Evolutionary conservation across 2,797 vertebrate species (phyloP).

Genomic region (Acanthurus lineatus): DNA sequence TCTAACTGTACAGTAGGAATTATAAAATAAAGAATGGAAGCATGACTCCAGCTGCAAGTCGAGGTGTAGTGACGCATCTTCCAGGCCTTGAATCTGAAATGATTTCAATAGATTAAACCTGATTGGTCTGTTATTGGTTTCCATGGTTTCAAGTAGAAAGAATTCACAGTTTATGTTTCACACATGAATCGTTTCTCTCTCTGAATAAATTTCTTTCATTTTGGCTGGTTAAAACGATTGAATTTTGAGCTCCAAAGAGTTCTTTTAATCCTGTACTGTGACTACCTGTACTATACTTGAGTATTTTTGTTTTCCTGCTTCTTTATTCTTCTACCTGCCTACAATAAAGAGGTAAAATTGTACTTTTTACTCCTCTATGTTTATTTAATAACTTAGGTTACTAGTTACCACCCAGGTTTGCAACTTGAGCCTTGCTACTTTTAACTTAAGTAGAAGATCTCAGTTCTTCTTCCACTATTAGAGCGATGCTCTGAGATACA

Average conservation of each 20-base stretch:
- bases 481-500: conserved; percentile 9
- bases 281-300: background rate
- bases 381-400: background rate
- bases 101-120: background rate
- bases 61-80: background rate
- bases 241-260: background rate
- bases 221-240: background rate
- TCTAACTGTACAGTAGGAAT: background rate
- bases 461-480: background rate
- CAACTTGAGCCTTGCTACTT: background rate
- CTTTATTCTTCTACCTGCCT: background rate
- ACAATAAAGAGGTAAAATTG: background rate
- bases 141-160: conserved; percentile 24
- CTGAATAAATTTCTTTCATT: conserved; percentile 8
- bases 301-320: background rate
- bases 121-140: conserved; percentile 4
- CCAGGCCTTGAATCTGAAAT: conserved; percentile 6
- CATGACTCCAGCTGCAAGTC: conserved; percentile 4
- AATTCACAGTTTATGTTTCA: conserved; percentile 10
- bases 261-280: background rate
- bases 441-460: background rate
- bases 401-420: background rate
- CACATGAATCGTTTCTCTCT: conserved; percentile 1
- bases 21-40: conserved; percentile 3
- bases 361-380: background rate